A percentile compares a stretch with the other conserved stretches of the same genome.
These are phyloP conservation scores for Mesochorus sp. DNA, from an alignment of 2,888 invertebrate species.

Conservation along the genomic window DNA sequence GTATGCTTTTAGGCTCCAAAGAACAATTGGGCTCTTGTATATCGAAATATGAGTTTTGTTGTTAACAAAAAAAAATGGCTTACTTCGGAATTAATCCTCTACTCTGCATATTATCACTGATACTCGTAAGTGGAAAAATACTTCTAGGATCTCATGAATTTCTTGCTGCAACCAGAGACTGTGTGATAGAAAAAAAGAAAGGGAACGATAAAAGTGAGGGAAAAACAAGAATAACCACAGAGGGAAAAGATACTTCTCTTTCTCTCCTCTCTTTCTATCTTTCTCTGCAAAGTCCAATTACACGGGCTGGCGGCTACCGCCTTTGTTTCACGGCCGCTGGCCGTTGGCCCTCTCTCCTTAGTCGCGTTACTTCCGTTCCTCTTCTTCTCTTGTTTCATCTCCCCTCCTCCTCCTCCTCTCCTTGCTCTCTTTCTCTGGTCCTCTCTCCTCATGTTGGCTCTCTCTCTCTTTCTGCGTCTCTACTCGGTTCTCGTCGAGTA, in stretches of 20 bases:
- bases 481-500: slow-evolving; percentile 26
- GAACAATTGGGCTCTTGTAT: no score
- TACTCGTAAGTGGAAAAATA: slow-evolving; percentile 1
- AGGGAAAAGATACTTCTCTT: slow-evolving; percentile 30
- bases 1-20: no score
- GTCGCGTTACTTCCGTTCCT: slow-evolving; percentile 68
- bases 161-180: slow-evolving; percentile 24
- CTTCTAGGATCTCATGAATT: slow-evolving; percentile 31
- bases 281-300: slow-evolving; percentile 78
- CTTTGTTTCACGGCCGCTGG: slow-evolving; percentile 82
- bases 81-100: no score
- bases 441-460: slow-evolving; percentile 17
- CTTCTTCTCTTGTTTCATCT: slow-evolving; percentile 44
- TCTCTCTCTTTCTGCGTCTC: slow-evolving; percentile 36
- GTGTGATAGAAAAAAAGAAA: neutral
- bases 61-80: no score
- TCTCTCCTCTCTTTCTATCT: slow-evolving; percentile 7
- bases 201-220: slow-evolving; percentile 39
- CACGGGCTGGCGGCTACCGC: slow-evolving; percentile 80
- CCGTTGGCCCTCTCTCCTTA: slow-evolving; percentile 73
- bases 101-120: slow-evolving; percentile 32
- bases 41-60: no score
- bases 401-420: slow-evolving; percentile 43
- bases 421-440: slow-evolving; percentile 40
- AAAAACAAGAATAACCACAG: slow-evolving; percentile 59